These are phyloP conservation scores for Pseudeuparius sepicola DNA, from an alignment of 2,888 invertebrate genomes.

Conservation along the genomic window DNA sequence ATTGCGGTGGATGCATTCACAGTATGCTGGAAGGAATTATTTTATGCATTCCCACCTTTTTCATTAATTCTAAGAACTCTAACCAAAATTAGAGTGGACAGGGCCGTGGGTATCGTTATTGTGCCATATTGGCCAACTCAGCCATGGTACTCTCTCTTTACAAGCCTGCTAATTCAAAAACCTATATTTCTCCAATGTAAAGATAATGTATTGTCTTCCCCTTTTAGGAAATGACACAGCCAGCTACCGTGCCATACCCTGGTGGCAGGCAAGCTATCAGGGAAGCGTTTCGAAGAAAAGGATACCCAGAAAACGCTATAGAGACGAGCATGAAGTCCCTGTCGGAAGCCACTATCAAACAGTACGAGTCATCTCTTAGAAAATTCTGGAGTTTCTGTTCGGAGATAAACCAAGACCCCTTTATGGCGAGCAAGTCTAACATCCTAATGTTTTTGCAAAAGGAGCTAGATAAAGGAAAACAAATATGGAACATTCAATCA, in stretches of 20 bases:
- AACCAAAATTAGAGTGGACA: too few relatives aligned
- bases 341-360: slow-evolving; percentile 5
- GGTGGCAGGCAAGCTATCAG: slow-evolving; percentile 11
- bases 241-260: slow-evolving; percentile 12
- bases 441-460: slow-evolving; percentile 4
- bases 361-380: slow-evolving; percentile 4
- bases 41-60: too few relatives aligned
- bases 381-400: slow-evolving; percentile 8
- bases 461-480: background rate
- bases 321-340: slow-evolving; percentile 3
- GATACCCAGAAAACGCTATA: slow-evolving; percentile 6
- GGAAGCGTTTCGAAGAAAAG: slow-evolving; percentile 5
- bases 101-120: slow-evolving; percentile 14
- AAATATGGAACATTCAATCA: slow-evolving; percentile 7
- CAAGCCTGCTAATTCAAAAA: background rate
- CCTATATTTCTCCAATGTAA: slow-evolving; percentile 7
- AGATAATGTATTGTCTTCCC: slow-evolving; percentile 12
- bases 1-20: too few relatives aligned
- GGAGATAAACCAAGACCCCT: background rate
- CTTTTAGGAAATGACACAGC: slow-evolving; percentile 15
- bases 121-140: slow-evolving; percentile 19
- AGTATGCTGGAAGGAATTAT: too few relatives aligned
- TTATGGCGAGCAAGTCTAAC: background rate
- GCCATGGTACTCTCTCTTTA: slow-evolving; percentile 19
- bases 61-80: too few relatives aligned